Conservation (phyloP, 2,113 vertebrate genomes). For the Colinus virginianus region DNA sequence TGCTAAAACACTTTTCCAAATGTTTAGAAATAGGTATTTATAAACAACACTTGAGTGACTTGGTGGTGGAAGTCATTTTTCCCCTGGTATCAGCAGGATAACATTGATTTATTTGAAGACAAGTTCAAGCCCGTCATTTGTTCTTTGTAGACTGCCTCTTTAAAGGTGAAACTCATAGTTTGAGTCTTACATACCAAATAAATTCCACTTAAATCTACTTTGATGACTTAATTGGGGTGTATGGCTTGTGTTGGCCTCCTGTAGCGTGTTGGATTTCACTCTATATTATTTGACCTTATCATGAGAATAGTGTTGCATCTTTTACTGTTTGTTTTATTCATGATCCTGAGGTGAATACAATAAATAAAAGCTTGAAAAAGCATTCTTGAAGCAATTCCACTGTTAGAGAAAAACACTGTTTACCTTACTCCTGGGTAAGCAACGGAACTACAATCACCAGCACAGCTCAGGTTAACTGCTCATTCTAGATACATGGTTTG, state of each 20-base stretch:
- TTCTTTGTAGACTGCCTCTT: conserved; percentile 58
- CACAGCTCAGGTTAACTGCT: background rate
- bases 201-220: conserved; percentile 61
- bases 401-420: background rate
- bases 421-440: background rate
- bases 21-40: conserved; percentile 58
- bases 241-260: conserved; percentile 26
- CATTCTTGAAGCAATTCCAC: conserved; percentile 1
- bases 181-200: conserved; percentile 50
- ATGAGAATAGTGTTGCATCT: conserved; percentile 23
- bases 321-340: conserved; percentile 69
- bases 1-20: conserved; percentile 26
- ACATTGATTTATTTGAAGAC: conserved; percentile 69
- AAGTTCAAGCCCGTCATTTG: conserved; percentile 62
- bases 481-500: background rate
- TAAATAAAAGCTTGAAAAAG: conserved; percentile 48
- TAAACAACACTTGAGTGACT: conserved; percentile 54
- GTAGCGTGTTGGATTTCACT: conserved; percentile 36
- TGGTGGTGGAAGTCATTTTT: conserved; percentile 45
- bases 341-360: conserved; percentile 58
- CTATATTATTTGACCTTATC: conserved; percentile 49
- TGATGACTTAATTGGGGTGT: conserved; percentile 69
- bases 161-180: conserved; percentile 67
- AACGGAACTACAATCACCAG: background rate
- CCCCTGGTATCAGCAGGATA: conserved; percentile 51